Conservation (phyloP, 2,113 vertebrate species). For the Ursus arctos region DNA sequence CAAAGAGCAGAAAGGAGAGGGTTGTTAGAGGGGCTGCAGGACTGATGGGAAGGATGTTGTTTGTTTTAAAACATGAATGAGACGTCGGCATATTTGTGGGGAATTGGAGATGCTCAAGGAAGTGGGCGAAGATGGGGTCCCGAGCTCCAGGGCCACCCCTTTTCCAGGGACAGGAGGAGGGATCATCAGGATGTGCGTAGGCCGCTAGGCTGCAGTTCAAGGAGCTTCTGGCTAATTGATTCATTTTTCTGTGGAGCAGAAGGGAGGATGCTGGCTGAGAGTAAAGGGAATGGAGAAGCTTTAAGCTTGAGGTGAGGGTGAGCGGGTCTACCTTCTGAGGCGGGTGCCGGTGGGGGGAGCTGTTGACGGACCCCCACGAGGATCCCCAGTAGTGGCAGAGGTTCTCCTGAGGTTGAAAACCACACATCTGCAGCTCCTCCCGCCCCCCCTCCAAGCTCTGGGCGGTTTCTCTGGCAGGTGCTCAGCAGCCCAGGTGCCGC, state of each 20-base stretch:
- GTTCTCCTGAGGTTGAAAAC: not conserved
- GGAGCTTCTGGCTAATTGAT: not conserved
- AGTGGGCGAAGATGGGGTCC: not conserved
- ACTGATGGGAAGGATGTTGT: not conserved
- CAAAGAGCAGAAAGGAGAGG: not conserved
- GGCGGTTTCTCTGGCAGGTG: not conserved
- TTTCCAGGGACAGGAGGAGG: not conserved
- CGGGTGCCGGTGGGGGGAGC: not conserved
- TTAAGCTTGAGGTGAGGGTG: not conserved
- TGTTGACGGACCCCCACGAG: not conserved
- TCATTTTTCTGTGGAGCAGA: conserved; percentile 25
- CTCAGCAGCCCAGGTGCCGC: not conserved
- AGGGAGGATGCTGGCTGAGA: not conserved
- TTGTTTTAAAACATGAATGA: conserved; percentile 21
- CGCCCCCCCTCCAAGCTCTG: not conserved
- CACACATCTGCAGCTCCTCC: not conserved
- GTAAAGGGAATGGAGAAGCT: not conserved
- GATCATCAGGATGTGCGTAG: not conserved
- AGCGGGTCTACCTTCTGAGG: not conserved
- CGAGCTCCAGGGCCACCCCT: not conserved
- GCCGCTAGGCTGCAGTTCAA: not conserved
- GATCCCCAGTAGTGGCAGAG: not conserved
- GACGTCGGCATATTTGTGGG: not conserved
- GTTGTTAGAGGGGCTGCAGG: not conserved
- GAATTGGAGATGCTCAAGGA: not conserved